phyloP scores from a whole-genome alignment of 1,140 invertebrate species.

The Drosophila lini region DNA sequence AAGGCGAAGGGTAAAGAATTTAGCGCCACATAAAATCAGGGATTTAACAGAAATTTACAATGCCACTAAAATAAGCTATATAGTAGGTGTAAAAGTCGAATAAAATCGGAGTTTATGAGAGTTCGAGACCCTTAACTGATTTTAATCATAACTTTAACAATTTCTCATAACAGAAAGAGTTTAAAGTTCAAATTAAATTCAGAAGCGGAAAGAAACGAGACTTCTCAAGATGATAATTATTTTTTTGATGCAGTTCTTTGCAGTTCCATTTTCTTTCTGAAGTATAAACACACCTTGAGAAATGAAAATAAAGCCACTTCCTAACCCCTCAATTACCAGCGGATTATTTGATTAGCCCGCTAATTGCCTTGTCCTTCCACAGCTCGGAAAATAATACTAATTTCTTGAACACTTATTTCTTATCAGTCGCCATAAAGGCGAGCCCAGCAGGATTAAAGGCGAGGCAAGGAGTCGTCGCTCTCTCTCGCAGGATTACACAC shows the following conservation, averaged over 20 bases:
- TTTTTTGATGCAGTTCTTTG: neutral
- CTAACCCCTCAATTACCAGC: constrained; percentile 39
- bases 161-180: neutral
- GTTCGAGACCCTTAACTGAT: neutral
- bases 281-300: neutral
- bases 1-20: constrained; percentile 31
- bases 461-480: neutral
- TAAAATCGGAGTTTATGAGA: neutral
- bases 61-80: neutral
- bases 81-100: neutral
- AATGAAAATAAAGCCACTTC: constrained; percentile 6
- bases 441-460: constrained; percentile 68
- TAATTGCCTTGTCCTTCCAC: constrained; percentile 60
- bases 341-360: constrained; percentile 75
- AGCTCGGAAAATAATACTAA: constrained; percentile 57
- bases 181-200: neutral
- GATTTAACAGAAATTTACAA: constrained; percentile 23
- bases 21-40: constrained; percentile 29
- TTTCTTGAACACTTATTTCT: constrained; percentile 67
- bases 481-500: constrained; percentile 12
- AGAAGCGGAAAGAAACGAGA: neutral
- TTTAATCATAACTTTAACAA: neutral
- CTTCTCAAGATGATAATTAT: neutral
- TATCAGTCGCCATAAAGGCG: constrained; percentile 63
- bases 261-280: neutral